Conservation (phyloP, 1,140 invertebrate species). For the Drosophila repleta region DNA sequence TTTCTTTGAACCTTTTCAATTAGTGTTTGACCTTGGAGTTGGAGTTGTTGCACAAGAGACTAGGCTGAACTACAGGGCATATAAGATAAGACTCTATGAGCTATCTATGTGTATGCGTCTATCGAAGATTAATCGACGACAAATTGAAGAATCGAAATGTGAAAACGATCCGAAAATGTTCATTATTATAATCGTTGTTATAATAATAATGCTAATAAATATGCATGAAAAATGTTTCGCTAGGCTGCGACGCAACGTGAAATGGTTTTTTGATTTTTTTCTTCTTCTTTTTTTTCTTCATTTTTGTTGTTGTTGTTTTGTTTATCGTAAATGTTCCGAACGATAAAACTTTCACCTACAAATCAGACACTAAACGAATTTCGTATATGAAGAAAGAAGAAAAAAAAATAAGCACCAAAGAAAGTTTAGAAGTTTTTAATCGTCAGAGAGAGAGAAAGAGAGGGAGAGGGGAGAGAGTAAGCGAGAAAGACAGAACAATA, state of each 20-base stretch:
- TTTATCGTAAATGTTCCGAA: slow-evolving; percentile 35
- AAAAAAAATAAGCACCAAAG: slow-evolving; percentile 27
- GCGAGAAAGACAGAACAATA: background rate
- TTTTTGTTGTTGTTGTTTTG: slow-evolving; percentile 10
- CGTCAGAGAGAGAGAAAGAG: background rate
- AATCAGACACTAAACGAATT: slow-evolving; percentile 40
- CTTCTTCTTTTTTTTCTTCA: too few species aligned
- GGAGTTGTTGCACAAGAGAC: background rate
- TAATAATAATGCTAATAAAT: slow-evolving; percentile 37
- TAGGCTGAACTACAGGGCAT: background rate
- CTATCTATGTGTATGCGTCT: background rate
- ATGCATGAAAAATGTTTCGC: slow-evolving; percentile 32
- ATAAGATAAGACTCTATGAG: too few species aligned
- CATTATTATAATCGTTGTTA: slow-evolving; percentile 21
- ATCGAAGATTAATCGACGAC: slow-evolving; percentile 15
- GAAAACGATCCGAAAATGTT: slow-evolving; percentile 7
- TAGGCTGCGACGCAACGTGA: slow-evolving; percentile 15
- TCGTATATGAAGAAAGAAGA: slow-evolving; percentile 7
- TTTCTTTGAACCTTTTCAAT: slow-evolving; percentile 5
- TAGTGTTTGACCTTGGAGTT: slow-evolving; percentile 49
- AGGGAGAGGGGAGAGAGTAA: background rate
- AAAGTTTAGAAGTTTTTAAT: slow-evolving; percentile 52
- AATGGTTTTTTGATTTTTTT: slow-evolving; percentile 21
- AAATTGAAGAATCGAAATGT: slow-evolving; percentile 18
- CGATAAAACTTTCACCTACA: slow-evolving; percentile 58